Conservation (phyloP, 2,888 invertebrate species). For the Agonopterix alstromeriana region DNA sequence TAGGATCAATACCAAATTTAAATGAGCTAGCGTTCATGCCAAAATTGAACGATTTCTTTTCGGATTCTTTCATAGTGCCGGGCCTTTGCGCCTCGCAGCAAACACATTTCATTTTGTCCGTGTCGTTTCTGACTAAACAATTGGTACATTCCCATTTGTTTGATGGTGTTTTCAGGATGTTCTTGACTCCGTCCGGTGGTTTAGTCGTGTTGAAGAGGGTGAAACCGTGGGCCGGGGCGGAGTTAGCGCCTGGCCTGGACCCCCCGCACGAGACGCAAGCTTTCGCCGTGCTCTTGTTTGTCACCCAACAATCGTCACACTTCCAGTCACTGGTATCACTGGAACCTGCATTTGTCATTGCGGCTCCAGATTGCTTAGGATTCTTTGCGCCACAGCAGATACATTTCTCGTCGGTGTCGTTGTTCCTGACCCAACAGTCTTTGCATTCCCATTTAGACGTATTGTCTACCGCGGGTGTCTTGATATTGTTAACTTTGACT, state of each 20-base stretch:
- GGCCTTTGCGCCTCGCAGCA: slow-evolving; percentile 47
- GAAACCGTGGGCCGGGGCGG: neutral
- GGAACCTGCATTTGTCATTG: neutral
- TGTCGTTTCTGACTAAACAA: slow-evolving; percentile 51
- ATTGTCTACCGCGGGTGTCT: slow-evolving; percentile 11
- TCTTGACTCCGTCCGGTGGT: slow-evolving; percentile 21
- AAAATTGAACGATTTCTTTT: slow-evolving; percentile 40
- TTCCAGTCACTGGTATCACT: slow-evolving; percentile 27
- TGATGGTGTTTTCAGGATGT: slow-evolving; percentile 29
- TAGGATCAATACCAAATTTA: slow-evolving; percentile 54
- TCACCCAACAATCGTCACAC: slow-evolving; percentile 44
- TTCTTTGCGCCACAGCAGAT: slow-evolving; percentile 34
- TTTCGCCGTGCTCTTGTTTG: slow-evolving; percentile 30
- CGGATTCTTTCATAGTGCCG: slow-evolving; percentile 18
- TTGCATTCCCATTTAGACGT: slow-evolving; percentile 39
- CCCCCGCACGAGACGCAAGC: slow-evolving; percentile 46
- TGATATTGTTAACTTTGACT: slow-evolving; percentile 14
- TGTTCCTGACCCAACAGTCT: slow-evolving; percentile 42
- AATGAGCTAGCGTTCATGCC: slow-evolving; percentile 29
- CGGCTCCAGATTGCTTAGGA: slow-evolving; percentile 11
- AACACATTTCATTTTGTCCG: slow-evolving; percentile 33
- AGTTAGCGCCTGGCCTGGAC: slow-evolving; percentile 18
- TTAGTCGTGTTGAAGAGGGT: neutral
- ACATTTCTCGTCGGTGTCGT: slow-evolving; percentile 29
- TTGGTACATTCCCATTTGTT: slow-evolving; percentile 51